A percentile compares a stretch with the other conserved stretches of the same genome.
phyloP scores from a whole-genome alignment of 2,113 vertebrate genomes.

The Carettochelys insculpta region DNA sequence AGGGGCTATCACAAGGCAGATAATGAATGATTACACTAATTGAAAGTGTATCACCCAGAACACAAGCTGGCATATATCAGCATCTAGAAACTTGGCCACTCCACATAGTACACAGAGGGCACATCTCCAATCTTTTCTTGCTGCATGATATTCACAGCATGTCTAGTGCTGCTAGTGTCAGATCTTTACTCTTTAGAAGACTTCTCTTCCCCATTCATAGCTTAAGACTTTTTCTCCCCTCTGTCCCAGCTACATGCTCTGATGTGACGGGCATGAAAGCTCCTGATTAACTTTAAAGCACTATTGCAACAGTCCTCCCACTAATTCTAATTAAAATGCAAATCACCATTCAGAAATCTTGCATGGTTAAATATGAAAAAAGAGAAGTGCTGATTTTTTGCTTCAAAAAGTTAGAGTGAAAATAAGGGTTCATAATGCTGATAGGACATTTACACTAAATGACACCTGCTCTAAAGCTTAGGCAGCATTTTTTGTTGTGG shows the following conservation, averaged over 20 bases:
- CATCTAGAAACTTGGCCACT: background rate
- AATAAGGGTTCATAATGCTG: background rate
- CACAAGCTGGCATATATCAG: background rate
- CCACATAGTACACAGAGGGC: background rate
- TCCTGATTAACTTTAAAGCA: conserved; percentile 16
- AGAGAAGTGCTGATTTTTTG: background rate
- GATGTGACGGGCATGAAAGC: conserved; percentile 26
- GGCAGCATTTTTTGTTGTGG: conserved; percentile 28
- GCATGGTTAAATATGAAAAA: conserved; percentile 35
- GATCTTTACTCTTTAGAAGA: background rate
- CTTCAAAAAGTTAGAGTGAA: conserved; percentile 36
- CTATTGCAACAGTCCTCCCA: background rate
- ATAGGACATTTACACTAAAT: conserved; percentile 33
- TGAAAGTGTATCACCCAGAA: background rate
- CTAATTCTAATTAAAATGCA: conserved; percentile 61
- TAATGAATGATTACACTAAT: background rate
- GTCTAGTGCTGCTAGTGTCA: background rate
- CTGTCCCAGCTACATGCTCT: background rate
- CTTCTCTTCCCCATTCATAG: background rate
- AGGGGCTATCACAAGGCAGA: background rate
- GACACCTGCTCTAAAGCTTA: conserved; percentile 32
- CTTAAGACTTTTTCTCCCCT: conserved; percentile 10
- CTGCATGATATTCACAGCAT: background rate
- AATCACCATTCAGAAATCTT: conserved; percentile 46
- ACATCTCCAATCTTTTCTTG: background rate